phyloP scores from a whole-genome alignment of 2,113 vertebrate genomes.

The Cephalopholis sonnerati region DNA sequence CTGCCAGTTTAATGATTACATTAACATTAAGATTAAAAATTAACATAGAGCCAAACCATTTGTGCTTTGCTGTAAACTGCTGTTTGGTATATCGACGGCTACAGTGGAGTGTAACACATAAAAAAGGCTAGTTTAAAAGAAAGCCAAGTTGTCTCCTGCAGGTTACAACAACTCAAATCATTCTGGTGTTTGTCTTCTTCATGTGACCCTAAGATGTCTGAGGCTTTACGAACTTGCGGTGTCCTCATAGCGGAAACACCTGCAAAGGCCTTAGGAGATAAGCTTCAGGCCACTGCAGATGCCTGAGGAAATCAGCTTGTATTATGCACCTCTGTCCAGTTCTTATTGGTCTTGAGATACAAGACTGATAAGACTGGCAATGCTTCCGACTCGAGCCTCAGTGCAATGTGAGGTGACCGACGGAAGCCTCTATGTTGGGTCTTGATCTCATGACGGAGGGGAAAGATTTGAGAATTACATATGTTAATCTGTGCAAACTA shows the following conservation, averaged over 20 bases:
- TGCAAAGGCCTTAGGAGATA: background rate
- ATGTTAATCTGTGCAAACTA: background rate
- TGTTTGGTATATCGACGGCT: background rate
- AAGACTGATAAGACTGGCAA: slow-evolving; percentile 1
- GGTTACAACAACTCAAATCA: background rate
- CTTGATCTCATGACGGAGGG: background rate
- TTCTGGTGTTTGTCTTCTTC: background rate
- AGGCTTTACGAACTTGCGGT: background rate
- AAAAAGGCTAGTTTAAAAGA: background rate
- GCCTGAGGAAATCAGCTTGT: background rate
- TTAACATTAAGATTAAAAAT: slow-evolving; percentile 25
- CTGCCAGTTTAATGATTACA: slow-evolving; percentile 37
- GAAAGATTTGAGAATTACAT: background rate
- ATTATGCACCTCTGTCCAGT: background rate
- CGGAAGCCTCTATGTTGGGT: background rate
- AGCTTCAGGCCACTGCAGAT: background rate
- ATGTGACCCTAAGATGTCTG: background rate
- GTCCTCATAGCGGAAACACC: slow-evolving; percentile 4
- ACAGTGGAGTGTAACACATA: background rate
- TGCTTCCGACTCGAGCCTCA: background rate
- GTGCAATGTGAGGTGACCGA: background rate
- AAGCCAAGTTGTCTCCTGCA: background rate
- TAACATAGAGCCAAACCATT: background rate
- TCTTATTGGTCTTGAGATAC: background rate
- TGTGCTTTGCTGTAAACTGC: background rate